Percentiles rank a stretch among this genome's conserved stretches.
Conservation (phyloP, 2,888 invertebrate species). For the Protodeltote pygarga region DNA sequence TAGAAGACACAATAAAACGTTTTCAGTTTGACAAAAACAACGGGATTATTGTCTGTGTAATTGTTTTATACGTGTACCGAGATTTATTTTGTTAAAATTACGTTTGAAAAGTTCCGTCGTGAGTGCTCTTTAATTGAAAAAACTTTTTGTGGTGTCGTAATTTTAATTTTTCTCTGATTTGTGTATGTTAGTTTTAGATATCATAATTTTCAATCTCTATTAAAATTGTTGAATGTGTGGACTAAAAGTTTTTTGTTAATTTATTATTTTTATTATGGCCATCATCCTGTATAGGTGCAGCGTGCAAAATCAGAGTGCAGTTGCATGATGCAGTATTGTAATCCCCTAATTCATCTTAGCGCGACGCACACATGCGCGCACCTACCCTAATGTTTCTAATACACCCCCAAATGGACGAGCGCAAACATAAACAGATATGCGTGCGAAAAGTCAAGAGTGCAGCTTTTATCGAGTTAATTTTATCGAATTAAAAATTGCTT, state of each 20-base stretch:
- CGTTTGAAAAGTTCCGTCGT: constrained; percentile 35
- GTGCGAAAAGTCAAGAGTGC: constrained; percentile 85
- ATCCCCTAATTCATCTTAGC: constrained; percentile 85
- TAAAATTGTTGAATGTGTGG: not conserved
- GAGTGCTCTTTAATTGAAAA: constrained; percentile 20
- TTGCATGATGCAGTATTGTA: constrained; percentile 82
- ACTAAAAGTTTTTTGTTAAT: not conserved
- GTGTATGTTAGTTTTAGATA: not conserved
- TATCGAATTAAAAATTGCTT: constrained; percentile 56
- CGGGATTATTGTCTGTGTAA: constrained; percentile 76
- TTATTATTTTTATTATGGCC: constrained; percentile 11
- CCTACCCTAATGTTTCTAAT: constrained; percentile 69
- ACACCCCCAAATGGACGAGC: constrained; percentile 74
- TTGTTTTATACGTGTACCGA: constrained; percentile 70
- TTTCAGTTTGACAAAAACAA: constrained; percentile 76
- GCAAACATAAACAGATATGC: constrained; percentile 78
- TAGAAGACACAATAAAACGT: constrained; percentile 74
- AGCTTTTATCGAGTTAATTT: constrained; percentile 57
- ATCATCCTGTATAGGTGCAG: constrained; percentile 73
- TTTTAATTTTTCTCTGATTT: constrained; percentile 10
- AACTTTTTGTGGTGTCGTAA: constrained; percentile 25
- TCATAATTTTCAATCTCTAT: not conserved
- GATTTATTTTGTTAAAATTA: constrained; percentile 60
- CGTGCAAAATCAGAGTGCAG: constrained; percentile 86
- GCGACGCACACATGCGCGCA: constrained; percentile 55